Base-by-base conservation (phyloP, 2,888 invertebrate species). In the Drosophila percnosoma region DNA sequence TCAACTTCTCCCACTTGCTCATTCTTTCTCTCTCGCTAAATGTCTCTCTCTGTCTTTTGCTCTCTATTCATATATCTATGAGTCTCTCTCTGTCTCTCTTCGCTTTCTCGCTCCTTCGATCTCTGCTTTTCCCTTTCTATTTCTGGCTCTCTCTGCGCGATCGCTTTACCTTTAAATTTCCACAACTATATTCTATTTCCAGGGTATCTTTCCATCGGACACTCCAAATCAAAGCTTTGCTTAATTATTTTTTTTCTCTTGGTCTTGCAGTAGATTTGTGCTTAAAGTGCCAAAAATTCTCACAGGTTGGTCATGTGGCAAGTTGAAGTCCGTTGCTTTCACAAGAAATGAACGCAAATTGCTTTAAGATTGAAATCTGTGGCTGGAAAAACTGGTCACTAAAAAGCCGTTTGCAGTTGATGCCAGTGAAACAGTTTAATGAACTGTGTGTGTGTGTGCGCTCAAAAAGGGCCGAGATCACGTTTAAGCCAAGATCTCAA, bases 271-370 rank as follows among this genome's bases (percentile, higher is more conserved):
- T 51, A 75, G 73, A 76, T 77, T 66, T 66, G 59, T 64, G 67
- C 83, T 83, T 83, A 77, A 87, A 83, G 83, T 86, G 88, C 73
- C 79, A 71, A 83, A 83, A 83, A 83, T 85, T 85, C 88, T 82
- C 88, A 83, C 83, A 83, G 81, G 67, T 29, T 67, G 24, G 18
- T 62, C 52, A 58, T 66, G 62, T 68, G 38, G 42, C 0, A 21
- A 54, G 68, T 29, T 76, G 63, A 63, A 67, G 72, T 78, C 83
- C 85, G 84, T 82, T 87, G 87, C 89, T 86, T 86, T 86, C 86
- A 66, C 84, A 69, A 80, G 89, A 88, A 88, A 83, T 74, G 62
- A 73, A 67, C 78, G 76, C 87, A 84, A 84, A 85, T 87, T 87
- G 83, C 87, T 85, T 66, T 65, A 85, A 85, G 83, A 87, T 85